Evolutionary conservation across 2,797 vertebrate species (phyloP).

Genomic region (Glossophaga mutica): DNA sequence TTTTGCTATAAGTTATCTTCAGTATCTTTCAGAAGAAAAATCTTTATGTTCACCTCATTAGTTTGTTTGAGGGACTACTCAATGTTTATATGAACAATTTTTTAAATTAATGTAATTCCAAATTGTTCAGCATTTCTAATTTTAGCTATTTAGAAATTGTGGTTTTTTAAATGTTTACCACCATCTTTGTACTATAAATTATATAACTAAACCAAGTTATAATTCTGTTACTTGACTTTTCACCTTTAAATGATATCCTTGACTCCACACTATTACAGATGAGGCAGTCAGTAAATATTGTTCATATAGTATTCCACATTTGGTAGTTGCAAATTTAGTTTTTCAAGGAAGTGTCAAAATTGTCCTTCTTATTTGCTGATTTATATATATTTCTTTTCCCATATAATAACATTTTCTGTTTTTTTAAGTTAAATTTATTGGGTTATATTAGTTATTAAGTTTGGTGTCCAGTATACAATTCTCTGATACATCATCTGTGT

Average conservation of each 20-base stretch:
- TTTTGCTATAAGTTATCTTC: conserved; percentile 1
- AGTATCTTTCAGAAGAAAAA: neutral
- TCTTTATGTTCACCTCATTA: neutral
- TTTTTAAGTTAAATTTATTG: neutral
- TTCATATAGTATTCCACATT: neutral
- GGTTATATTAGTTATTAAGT: neutral
- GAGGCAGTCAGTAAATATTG: neutral
- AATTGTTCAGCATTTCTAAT: neutral
- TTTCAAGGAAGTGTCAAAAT: neutral
- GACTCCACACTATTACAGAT: neutral
- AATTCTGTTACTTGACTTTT: neutral
- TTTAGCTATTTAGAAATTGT: neutral
- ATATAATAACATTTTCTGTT: neutral
- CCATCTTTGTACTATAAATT: neutral
- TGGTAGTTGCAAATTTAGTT: neutral
- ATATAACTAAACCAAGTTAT: neutral
- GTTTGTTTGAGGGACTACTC: neutral
- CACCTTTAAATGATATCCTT: neutral
- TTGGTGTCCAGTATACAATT: neutral
- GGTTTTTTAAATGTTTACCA: neutral
- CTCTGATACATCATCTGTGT: neutral
- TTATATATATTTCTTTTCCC: neutral
- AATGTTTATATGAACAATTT: neutral
- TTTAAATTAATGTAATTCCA: neutral
- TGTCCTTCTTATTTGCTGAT: neutral